Conservation (phyloP, 2,113 vertebrate species). For the Hippocampus comes region DNA sequence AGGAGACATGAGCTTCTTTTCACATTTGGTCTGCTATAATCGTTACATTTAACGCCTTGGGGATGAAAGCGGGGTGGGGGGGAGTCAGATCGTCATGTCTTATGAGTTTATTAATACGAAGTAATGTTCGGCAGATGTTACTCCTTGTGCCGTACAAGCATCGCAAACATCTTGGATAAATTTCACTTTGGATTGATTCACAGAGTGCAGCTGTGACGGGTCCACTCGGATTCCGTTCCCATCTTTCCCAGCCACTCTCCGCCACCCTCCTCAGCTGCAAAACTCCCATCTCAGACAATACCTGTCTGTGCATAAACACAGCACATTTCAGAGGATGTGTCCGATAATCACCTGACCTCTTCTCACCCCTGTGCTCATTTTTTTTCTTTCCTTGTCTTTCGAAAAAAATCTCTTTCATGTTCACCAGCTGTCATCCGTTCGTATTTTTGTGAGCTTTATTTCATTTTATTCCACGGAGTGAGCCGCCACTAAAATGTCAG, state of each 20-base stretch:
- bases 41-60: slow-evolving; percentile 51
- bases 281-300: slow-evolving; percentile 74
- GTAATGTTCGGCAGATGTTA: slow-evolving; percentile 67
- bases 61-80: not conserved
- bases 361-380: slow-evolving; percentile 43
- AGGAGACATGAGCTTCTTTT: slow-evolving; percentile 38
- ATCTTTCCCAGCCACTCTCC: slow-evolving; percentile 67
- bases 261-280: slow-evolving; percentile 15
- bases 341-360: slow-evolving; percentile 59
- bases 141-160: slow-evolving; percentile 46
- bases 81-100: slow-evolving; percentile 46
- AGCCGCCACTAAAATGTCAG: slow-evolving; percentile 28
- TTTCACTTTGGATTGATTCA: slow-evolving; percentile 64
- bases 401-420: slow-evolving; percentile 74
- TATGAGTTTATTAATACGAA: slow-evolving; percentile 68
- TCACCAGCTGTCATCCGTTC: slow-evolving; percentile 28
- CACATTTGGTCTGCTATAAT: slow-evolving; percentile 46
- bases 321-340: slow-evolving; percentile 69
- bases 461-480: slow-evolving; percentile 21
- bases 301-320: slow-evolving; percentile 73
- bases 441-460: slow-evolving; percentile 36
- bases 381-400: slow-evolving; percentile 21
- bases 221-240: slow-evolving; percentile 84
- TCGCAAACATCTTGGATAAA: slow-evolving; percentile 60
- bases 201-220: slow-evolving; percentile 75